Evolutionary conservation across 2,888 invertebrate genomes (phyloP).

Genomic region (Drosophila dives): DNA sequence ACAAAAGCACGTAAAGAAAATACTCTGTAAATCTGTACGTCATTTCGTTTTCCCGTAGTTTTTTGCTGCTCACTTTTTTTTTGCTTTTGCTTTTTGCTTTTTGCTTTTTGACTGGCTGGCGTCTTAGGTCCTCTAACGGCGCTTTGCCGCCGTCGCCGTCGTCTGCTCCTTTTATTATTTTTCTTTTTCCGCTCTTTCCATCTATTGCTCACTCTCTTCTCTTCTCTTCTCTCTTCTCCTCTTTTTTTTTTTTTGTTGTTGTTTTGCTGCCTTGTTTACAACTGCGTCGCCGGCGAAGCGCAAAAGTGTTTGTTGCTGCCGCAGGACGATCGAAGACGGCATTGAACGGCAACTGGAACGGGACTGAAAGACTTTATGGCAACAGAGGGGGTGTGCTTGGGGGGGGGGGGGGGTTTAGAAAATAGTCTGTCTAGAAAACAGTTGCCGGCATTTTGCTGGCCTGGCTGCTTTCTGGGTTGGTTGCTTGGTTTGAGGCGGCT

Average conservation of each 20-base stretch:
- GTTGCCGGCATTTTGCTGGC: constrained; percentile 23
- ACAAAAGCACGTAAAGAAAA: constrained; percentile 73
- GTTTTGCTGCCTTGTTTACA: constrained; percentile 67
- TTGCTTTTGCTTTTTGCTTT: constrained; percentile 1
- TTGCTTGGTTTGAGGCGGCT: constrained; percentile 6
- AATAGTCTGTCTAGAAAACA: constrained; percentile 25
- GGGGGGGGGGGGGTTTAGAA: no score
- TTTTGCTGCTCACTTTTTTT: constrained; percentile 33
- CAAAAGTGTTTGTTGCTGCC: constrained; percentile 78
- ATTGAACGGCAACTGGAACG: constrained; percentile 16
- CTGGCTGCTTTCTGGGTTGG: neutral
- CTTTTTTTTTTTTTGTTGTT: constrained; percentile 8
- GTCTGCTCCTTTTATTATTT: constrained; percentile 18
- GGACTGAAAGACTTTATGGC: constrained; percentile 1
- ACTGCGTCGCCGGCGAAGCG: constrained; percentile 74
- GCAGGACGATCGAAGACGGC: constrained; percentile 59
- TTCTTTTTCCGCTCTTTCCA: constrained; percentile 8
- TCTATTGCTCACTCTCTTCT: neutral
- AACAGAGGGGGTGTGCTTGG: neutral
- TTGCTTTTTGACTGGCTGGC: constrained; percentile 30
- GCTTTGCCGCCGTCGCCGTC: constrained; percentile 2
- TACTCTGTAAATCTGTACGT: constrained; percentile 75
- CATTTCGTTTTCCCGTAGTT: constrained; percentile 49
- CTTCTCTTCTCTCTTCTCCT: neutral
- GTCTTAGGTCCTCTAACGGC: constrained; percentile 42